Base-by-base conservation (phyloP, 2,888 invertebrate genomes). In the Nezara viridula region DNA sequence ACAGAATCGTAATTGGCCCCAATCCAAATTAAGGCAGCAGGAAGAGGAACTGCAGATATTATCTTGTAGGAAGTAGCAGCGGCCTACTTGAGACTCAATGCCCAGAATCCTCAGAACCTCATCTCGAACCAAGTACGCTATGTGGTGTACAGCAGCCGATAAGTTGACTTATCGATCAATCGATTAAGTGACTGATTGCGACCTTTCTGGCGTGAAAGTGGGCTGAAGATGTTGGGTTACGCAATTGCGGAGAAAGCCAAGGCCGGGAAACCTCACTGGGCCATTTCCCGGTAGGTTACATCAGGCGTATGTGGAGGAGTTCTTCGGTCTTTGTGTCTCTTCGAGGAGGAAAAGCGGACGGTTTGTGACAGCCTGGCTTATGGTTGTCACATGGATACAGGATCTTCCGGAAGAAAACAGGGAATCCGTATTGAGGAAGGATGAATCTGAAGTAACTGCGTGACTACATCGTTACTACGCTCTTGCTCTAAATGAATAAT, bases 241-340 rank as follows among this genome's bases (percentile, higher is more conserved):
- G n/a, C 44, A 81, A 81, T 24, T 4, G n/a, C 81, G n/a, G 81
- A 81, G 81, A 81, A 81, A 81, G 81, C 81, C 81, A 81, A 81
- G 81, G 81, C 81, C 81, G 81, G 81, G 81, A 81, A 81, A 81
- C 81, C 81, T 81, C 44, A 47, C 44, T 81, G 81, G 81, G 40
- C 81, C 81, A 81, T 81, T 81, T 81, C 81, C 81, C 81, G 81
- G 44, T 81, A 81, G 1, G 81, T 81, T 44, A 81, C 81, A 81
- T 44, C 32, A 73, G 66, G 19, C 4, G 37, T 19, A 73, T 73
- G 37, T 73, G 19, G 66, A 73, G 19, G 66, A 73, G 66, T 73
- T 37, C 37, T 73, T 73, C 66, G 37, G 32, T 73, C 37, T 73
- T 37, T 37, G 60, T 32, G 27, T 60, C 10, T 60, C 60, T 60